phyloP scores from a whole-genome alignment of 2,113 vertebrate species.

The Cinclus cinclus region DNA sequence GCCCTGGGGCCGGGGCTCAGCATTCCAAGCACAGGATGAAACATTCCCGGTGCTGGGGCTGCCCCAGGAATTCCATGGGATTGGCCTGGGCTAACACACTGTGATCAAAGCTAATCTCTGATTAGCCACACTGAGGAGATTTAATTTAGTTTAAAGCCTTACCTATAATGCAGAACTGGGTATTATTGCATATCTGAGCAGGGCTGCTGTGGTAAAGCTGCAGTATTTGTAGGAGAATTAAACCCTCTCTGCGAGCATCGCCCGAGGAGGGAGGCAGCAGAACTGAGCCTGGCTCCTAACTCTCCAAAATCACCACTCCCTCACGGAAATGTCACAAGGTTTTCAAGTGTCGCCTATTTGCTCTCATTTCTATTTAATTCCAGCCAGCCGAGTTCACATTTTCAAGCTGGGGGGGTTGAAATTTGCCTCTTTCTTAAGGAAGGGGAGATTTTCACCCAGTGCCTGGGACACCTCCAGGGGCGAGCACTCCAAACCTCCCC shows the following conservation, averaged over 20 bases:
- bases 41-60: neutral
- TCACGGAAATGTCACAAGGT: neutral
- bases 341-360: neutral
- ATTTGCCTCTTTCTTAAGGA: neutral
- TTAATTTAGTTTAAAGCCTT: slow-evolving; percentile 42
- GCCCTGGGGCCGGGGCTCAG: neutral
- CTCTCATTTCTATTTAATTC: neutral
- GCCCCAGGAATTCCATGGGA: neutral
- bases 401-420: neutral
- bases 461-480: neutral
- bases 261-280: neutral
- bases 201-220: neutral
- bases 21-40: neutral
- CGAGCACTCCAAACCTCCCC: neutral
- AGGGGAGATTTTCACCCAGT: neutral
- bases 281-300: neutral
- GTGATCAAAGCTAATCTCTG: slow-evolving; percentile 60
- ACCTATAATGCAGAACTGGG: slow-evolving; percentile 56
- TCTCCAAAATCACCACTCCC: neutral
- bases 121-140: slow-evolving; percentile 55
- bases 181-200: neutral
- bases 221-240: slow-evolving; percentile 35
- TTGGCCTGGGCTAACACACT: slow-evolving; percentile 34
- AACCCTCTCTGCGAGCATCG: slow-evolving; percentile 36
- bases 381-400: accelerated